Base-by-base conservation (phyloP, 2,797 vertebrate species). In the Ctenopoma kingsleyae region DNA sequence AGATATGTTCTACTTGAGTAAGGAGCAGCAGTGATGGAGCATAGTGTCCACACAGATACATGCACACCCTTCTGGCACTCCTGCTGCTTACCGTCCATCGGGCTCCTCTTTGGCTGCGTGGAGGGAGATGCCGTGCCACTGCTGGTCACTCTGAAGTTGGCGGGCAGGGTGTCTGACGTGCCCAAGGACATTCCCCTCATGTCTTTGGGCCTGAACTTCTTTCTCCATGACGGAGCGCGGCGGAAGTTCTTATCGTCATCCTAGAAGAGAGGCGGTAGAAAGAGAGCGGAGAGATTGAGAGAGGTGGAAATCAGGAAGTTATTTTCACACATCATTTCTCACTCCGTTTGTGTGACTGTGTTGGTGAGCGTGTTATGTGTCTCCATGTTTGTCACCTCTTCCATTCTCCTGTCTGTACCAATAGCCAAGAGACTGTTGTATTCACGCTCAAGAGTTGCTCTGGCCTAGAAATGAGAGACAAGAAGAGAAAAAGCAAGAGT, bases 171-270 rank as follows among this genome's bases (percentile, higher is more conserved):
- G 76, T 99, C 98, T 1, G 97, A 95, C 17, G 95, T 95, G 9
- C 98, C 97, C 74, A 96, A 85, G 20, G 95, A 92, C 89, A 95
- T 74, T 73, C 97, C 97, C 62, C 97, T 94, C 78, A 96, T 89
- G 74, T 99, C 98, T 95, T 99, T 99, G 90, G 98, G 98, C 86
- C 98, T 91, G 59, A 99, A 99, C 87, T 98, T 98, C 89, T 99
- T 99, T 76, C 98, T 96, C 98, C 98, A 99, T 5, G 98, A 99
- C 12, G 98, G 98, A 53, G 97, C 97, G 44, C 98, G 94, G 61
- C 97, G 94, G 91, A 99, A 99, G 93, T 95, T 97, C 91, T 97
- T 99, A 67, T 99, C 98, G 0, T 99, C 98, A 0, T 99, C 98
- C 98, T 98, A 40, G 5, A 59, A 16, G 52, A 69, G 2, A 52